Evolutionary conservation across 2,797 vertebrate genomes (phyloP), one percentile per base, ranked within the genome.

Genomic region (Mergus octosetaceus): DNA sequence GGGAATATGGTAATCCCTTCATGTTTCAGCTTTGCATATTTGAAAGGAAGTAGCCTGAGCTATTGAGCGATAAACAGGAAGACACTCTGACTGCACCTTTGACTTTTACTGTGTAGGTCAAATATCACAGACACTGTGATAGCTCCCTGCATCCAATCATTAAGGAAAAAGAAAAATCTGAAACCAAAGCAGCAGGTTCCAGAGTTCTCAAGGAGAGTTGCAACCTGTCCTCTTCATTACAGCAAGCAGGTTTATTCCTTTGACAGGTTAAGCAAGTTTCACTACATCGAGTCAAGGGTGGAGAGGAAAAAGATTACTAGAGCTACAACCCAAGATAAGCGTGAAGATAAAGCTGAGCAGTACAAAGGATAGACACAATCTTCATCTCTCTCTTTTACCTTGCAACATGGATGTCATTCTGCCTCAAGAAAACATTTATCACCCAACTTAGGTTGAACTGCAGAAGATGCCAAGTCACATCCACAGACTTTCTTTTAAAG

Each of bases 11-110:
- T 13, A 66, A 93, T 82, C 78, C 80, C 93, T 90, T 92, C 87
- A 21, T 51, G 68, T 47, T 90, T 85, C 28, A 91, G 78, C 45
- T 94, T 83, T 94, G 85, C 75, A 62, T 76, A 54, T 80, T 94
- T 90, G 69, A 95, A 92, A 93, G 90, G 81, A 97, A 96, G 84
- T 61, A 87, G 84, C 80, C 91, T 3, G 3, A 85, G 84, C 75
- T 95, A 93, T 83, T 72, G 88, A 94, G 90, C 86, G 58, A 92
- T 77, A 94, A 95, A 96, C 93, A 97, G 95, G 95, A 96, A 96
- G 93, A 85, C 88, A 93, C 75, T 54, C 84, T 76, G 69, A 94
- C 88, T 95, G 72, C 94, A 96, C 96, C 95, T 97, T 89, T 96
- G 94, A 93, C 96, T 96, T 93, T 58, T 83, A 90, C 86, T 43